These are phyloP conservation scores for Rhingia rostrata DNA, from an alignment of 2,888 invertebrate genomes.

Conservation along the genomic window DNA sequence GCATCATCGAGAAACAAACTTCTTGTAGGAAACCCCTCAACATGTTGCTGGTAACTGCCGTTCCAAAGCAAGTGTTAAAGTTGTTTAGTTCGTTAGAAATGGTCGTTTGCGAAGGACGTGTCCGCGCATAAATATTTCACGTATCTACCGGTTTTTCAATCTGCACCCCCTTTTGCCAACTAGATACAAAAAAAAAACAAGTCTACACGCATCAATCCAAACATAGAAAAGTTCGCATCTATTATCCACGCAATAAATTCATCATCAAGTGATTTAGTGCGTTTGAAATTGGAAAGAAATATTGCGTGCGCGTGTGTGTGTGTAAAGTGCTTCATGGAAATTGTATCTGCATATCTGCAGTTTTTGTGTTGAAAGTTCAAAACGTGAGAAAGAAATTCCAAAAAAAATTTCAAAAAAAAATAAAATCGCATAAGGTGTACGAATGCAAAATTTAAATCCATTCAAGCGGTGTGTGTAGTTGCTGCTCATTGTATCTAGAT, in stretches of 20 bases:
- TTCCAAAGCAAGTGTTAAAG: constrained; percentile 66
- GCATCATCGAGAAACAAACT: background rate
- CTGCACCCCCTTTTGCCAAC: constrained; percentile 47
- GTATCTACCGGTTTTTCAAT: constrained; percentile 62
- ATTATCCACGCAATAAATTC: constrained; percentile 24
- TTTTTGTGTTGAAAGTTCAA: constrained; percentile 6
- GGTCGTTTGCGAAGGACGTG: constrained; percentile 61
- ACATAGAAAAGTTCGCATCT: background rate
- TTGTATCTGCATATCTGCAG: constrained; percentile 14
- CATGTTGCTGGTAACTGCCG: constrained; percentile 57
- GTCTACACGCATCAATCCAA: constrained; percentile 23
- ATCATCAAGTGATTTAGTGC: constrained; percentile 24
- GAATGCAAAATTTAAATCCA: constrained; percentile 49
- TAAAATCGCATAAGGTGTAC: constrained; percentile 22
- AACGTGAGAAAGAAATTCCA: background rate
- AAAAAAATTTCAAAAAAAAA: background rate
- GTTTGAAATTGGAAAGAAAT: constrained; percentile 9
- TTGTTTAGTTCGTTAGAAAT: constrained; percentile 70
- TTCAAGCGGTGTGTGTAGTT: constrained; percentile 41
- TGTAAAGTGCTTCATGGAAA: too few relatives aligned
- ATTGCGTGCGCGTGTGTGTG: background rate
- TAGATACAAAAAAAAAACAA: constrained; percentile 34
- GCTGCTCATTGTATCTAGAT: constrained; percentile 48
- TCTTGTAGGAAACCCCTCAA: constrained; percentile 45
- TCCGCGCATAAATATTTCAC: constrained; percentile 55